Evolutionary conservation across 2,797 vertebrate species (phyloP), one percentile per base, ranked within the genome.

Genomic region (Onychomys arenicola): DNA sequence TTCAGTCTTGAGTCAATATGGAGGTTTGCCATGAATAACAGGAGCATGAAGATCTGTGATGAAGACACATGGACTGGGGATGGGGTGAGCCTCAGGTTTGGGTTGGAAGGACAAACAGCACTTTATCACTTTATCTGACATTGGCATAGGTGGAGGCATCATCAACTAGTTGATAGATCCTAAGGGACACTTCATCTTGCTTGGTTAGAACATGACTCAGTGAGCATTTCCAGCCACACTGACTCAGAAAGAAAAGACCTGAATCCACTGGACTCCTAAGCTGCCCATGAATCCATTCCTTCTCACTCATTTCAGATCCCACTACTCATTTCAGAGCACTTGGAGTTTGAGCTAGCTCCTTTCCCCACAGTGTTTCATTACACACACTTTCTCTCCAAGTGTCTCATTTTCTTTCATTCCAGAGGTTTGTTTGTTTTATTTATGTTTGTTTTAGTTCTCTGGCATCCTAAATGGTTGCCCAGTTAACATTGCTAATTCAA

Each of bases 381-480:
- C 29, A 77, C 78, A 93, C 14, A 91, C 34, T 67, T 93, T 81
- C 57, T 91, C 88, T 96, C 25, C 71, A 65, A 82, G 13, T 34
- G n/a, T 84, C 55, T 81, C 52, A 32, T 91, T 93, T 87, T 87
- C 37, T 76, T 86, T 90, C 37, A 65, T 2, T 27, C 55, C 29
- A 61, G 76, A 83, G n/a, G 40, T 77, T 43, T n/a, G 52, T 77
- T 52, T 23, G 0, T 78, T 77, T 43, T n/a, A 52, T 77, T 52
- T 23, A 0, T 78, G 55, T 75, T 95, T 29, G 80, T 90, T 55
- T n/a, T 25, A 55, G 4, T 2, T 23, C 19, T 8, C 12, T 77
- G 55, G 23, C 49, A 40, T 87, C 37, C 59, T 96, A 91, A 43
- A 49, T 67, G 89, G 40, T 65, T 90, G 82, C 69, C 23, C 8